phyloP scores from a whole-genome alignment of 2,113 vertebrate genomes.

The Sorex fumeus region DNA sequence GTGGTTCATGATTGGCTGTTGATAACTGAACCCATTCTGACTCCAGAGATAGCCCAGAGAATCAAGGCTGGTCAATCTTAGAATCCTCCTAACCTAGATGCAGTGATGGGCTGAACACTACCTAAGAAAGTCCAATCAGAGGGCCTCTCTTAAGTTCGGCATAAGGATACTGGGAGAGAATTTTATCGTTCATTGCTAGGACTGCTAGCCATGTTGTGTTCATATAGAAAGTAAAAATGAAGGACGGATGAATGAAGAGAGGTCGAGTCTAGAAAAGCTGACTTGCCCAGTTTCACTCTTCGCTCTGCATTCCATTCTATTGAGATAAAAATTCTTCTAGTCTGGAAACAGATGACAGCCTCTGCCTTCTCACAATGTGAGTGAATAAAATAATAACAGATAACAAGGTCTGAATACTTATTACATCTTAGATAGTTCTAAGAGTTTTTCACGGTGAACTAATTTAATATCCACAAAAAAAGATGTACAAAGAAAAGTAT shows the following conservation, averaged over 20 bases:
- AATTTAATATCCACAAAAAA: neutral
- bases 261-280: neutral
- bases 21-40: neutral
- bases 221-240: neutral
- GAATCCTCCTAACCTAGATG: neutral
- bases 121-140: constrained; percentile 6
- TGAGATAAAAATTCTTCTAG: neutral
- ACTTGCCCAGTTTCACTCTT: neutral
- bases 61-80: neutral
- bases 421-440: neutral
- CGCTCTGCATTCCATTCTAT: neutral
- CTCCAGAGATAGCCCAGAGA: neutral
- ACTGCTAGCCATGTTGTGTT: neutral
- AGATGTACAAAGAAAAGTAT: no score
- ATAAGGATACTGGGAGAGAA: neutral
- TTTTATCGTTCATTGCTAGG: neutral
- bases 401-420: neutral
- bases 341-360: neutral
- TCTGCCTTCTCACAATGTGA: neutral
- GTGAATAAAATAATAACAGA: neutral
- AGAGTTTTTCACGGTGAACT: constrained; percentile 4
- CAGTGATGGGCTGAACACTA: neutral
- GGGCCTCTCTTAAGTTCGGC: neutral
- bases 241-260: neutral
- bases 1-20: neutral